Conservation (phyloP, 2,113 vertebrate genomes). For the Balaeniceps rex region DNA sequence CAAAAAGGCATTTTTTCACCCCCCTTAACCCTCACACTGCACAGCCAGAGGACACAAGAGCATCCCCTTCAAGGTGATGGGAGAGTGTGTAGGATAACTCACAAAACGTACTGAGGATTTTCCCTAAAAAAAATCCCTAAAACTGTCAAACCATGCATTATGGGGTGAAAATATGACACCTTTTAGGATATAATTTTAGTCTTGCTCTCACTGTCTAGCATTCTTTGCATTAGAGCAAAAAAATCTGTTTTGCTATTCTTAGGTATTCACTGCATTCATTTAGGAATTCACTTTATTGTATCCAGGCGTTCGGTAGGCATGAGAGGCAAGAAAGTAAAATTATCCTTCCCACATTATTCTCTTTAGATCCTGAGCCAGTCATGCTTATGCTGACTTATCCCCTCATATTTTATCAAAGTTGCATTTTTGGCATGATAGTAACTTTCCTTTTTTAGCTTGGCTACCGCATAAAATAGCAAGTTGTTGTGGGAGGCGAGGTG, state of each 20-base stretch:
- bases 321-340: background rate
- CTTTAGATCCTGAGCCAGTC: background rate
- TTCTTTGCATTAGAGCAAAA: background rate
- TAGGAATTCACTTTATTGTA: background rate
- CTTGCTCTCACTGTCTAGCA: background rate
- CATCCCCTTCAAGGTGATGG: background rate
- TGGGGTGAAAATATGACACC: background rate
- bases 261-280: background rate
- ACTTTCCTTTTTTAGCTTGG: slow-evolving; percentile 27
- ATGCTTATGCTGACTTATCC: background rate
- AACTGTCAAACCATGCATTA: background rate
- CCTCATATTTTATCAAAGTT: slow-evolving; percentile 21
- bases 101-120: background rate
- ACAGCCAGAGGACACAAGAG: background rate
- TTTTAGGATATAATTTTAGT: background rate
- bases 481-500: background rate
- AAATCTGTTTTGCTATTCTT: background rate
- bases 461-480: background rate
- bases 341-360: background rate
- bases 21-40: background rate
- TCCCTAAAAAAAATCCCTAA: no score
- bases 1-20: background rate
- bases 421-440: slow-evolving; percentile 1
- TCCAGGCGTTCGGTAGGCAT: background rate
- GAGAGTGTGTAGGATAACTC: background rate